phyloP scores from a whole-genome alignment of 2,113 vertebrate species.

The Muscicapa adusta region DNA sequence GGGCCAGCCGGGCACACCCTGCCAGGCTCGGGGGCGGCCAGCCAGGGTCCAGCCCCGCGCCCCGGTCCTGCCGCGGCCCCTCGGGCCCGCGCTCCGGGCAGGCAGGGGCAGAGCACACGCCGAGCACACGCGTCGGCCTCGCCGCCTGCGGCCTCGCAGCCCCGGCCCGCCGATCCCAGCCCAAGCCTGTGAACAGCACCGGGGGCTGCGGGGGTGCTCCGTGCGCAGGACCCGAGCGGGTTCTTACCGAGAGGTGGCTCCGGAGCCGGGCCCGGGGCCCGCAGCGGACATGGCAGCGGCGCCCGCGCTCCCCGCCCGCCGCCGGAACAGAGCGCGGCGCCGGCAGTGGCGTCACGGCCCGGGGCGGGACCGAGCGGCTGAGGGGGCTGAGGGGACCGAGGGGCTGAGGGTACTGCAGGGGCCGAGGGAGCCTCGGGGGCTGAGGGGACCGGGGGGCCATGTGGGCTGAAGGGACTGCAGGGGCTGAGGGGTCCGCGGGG shows the following conservation, averaged over 20 bases:
- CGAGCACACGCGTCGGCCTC: background rate
- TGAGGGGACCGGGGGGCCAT: no score
- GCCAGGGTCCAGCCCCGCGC: background rate
- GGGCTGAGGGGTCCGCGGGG: no score
- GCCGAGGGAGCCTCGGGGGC: no score
- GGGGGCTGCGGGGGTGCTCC: background rate
- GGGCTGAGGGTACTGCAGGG: no score
- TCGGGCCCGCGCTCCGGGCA: background rate
- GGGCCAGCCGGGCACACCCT: background rate
- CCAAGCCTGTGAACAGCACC: background rate
- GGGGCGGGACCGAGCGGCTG: no score
- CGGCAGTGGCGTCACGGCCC: background rate
- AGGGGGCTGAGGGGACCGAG: no score
- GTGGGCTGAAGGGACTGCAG: no score
- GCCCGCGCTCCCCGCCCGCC: background rate
- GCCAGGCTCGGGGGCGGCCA: background rate
- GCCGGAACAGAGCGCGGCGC: background rate
- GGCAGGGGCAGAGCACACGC: background rate
- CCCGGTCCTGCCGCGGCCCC: background rate
- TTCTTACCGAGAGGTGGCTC: slow-evolving; percentile 28
- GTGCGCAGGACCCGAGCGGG: background rate
- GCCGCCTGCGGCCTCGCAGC: background rate
- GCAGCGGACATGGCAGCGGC: slow-evolving; percentile 7
- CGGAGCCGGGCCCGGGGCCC: background rate
- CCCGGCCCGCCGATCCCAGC: background rate